A percentile compares a stretch with the other conserved stretches of the same genome.
These are phyloP conservation scores for Micropoecilia bifurca DNA, from an alignment of 2,797 vertebrate genomes.

Conservation along the genomic window DNA sequence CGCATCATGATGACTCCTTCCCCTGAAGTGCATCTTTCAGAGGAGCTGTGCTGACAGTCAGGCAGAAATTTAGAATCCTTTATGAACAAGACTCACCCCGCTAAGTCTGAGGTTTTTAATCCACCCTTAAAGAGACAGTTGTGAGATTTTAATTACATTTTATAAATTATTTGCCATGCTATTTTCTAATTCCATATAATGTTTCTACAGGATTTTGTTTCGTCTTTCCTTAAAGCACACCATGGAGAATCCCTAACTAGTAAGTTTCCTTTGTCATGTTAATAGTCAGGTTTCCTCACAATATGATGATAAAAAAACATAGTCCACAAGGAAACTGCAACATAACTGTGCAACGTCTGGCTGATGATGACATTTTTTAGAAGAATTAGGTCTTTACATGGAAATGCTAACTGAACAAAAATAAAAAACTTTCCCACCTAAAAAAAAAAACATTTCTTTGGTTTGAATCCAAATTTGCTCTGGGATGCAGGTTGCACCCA, in stretches of 20 bases:
- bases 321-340: neutral
- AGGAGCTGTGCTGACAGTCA: neutral
- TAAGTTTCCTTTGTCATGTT: neutral
- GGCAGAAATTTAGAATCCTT: neutral
- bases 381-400: neutral
- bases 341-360: neutral
- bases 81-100: neutral
- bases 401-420: constrained; percentile 25
- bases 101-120: neutral
- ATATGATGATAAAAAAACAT: neutral
- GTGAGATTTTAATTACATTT: neutral
- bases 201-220: neutral
- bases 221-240: neutral
- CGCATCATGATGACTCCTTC: neutral
- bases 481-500: constrained; percentile 45
- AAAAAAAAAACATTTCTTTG: constrained; percentile 30
- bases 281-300: neutral
- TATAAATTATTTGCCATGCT: neutral
- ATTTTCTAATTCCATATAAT: neutral
- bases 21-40: neutral
- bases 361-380: neutral
- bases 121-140: neutral
- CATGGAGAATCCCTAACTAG: neutral
- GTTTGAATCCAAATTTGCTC: constrained; percentile 56
- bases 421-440: constrained; percentile 53